Evolutionary conservation across 2,113 vertebrate genomes (phyloP).

Genomic region (Barbus barbus): DNA sequence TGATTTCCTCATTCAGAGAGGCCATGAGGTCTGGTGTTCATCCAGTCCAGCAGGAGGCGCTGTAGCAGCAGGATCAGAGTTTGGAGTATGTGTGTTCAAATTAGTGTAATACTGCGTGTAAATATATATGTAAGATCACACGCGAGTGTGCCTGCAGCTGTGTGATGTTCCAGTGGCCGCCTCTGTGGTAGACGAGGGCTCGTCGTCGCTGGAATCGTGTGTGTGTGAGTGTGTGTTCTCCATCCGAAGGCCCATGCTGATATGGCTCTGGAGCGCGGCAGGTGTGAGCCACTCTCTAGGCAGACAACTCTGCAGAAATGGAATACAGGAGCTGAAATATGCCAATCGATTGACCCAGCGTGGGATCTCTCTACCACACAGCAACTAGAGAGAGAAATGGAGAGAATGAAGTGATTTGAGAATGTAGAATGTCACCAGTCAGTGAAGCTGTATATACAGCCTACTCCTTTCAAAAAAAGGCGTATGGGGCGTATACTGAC

Average conservation of each 20-base stretch:
- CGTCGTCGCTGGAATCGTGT: conserved; percentile 82
- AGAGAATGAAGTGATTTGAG: conserved; percentile 65
- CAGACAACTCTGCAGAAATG: conserved; percentile 92
- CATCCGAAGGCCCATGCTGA: conserved; percentile 87
- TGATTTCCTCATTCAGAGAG: conserved; percentile 60
- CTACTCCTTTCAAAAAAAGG: background rate
- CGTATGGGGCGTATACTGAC: conserved; percentile 61
- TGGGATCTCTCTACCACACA: conserved; percentile 89
- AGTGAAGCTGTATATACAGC: background rate
- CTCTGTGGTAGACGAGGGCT: conserved; percentile 74
- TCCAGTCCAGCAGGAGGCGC: conserved; percentile 60
- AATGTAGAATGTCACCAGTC: background rate
- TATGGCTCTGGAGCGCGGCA: conserved; percentile 90
- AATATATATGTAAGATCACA: conserved; percentile 68
- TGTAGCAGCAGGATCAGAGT: conserved; percentile 45
- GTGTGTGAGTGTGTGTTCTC: no score
- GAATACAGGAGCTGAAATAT: conserved; percentile 93
- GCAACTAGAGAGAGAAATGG: conserved; percentile 71
- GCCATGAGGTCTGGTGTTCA: conserved; percentile 72
- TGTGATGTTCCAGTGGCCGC: conserved; percentile 76
- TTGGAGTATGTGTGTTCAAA: conserved; percentile 57
- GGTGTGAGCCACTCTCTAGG: conserved; percentile 93
- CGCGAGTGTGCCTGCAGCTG: conserved; percentile 87
- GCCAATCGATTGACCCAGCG: conserved; percentile 92
- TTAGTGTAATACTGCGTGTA: conserved; percentile 57